A percentile compares a stretch with the other conserved stretches of the same genome.
These are phyloP conservation scores for Thunnus maccoyii DNA, from an alignment of 2,113 vertebrate species.

Conservation along the genomic window DNA sequence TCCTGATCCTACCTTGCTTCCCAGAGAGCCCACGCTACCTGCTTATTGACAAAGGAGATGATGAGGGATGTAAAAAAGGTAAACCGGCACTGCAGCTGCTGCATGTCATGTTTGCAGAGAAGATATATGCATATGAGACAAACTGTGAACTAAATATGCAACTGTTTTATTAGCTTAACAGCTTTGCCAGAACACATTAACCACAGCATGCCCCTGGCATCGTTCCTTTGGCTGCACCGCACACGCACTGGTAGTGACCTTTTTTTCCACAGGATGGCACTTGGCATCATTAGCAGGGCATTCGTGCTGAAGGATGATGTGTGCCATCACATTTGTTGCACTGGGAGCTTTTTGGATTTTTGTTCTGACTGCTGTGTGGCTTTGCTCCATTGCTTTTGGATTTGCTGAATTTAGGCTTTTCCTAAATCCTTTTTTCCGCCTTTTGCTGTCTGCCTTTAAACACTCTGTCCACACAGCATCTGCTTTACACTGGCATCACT, in stretches of 20 bases:
- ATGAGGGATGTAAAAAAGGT: conserved; percentile 86
- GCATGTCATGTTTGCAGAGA: neutral
- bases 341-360: neutral
- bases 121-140: neutral
- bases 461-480: conserved; percentile 14
- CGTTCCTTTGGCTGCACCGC: too few relatives aligned
- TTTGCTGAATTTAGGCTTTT: neutral
- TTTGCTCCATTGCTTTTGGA: neutral
- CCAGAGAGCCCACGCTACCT: conserved; percentile 93
- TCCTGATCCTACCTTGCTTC: conserved; percentile 90
- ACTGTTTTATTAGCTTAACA: neutral
- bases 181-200: neutral
- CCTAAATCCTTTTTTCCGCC: too few relatives aligned
- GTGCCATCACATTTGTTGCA: neutral
- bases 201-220: too few relatives aligned
- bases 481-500: conserved; percentile 1
- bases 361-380: neutral
- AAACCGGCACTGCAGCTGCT: neutral
- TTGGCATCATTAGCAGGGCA: too few relatives aligned
- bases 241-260: too few relatives aligned
- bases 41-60: conserved; percentile 88
- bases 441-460: conserved; percentile 10
- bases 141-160: too few relatives aligned
- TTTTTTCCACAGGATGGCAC: too few relatives aligned
- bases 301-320: too few relatives aligned